Conservation (phyloP, 2,113 vertebrate genomes). For the Rhadina sibilatrix region DNA sequence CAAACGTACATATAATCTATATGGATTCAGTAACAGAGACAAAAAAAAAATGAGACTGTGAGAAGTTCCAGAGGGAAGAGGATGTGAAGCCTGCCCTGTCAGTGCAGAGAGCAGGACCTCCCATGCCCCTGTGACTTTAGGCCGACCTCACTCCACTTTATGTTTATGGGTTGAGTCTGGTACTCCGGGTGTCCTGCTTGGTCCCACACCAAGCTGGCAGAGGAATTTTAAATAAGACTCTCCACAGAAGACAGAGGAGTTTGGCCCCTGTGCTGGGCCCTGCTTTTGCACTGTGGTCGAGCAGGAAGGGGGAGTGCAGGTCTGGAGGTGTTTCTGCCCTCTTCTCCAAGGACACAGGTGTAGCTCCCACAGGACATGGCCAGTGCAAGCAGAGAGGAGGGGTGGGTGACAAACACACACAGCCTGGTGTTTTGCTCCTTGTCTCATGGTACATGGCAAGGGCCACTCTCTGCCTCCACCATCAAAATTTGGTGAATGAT, state of each 20-base stretch:
- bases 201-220: background rate
- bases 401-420: background rate
- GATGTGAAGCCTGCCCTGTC: background rate
- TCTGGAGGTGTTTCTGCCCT: slow-evolving; percentile 80
- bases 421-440: background rate
- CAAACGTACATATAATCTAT: background rate
- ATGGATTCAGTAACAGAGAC: background rate
- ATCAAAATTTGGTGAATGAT: background rate
- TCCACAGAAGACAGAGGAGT: background rate
- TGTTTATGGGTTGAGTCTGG: background rate
- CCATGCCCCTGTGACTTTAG: background rate
- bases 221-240: background rate
- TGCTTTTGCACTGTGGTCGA: background rate
- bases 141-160: background rate
- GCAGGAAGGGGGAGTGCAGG: background rate
- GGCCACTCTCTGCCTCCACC: background rate
- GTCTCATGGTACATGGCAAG: background rate
- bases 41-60: background rate
- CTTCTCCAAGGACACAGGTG: slow-evolving; percentile 77
- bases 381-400: background rate
- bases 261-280: background rate
- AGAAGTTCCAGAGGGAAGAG: background rate
- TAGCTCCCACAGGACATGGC: slow-evolving; percentile 32
- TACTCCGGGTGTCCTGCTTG: background rate
- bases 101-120: background rate